Base-by-base conservation (phyloP, 2,797 vertebrate genomes). In the Pitangus sulphuratus region DNA sequence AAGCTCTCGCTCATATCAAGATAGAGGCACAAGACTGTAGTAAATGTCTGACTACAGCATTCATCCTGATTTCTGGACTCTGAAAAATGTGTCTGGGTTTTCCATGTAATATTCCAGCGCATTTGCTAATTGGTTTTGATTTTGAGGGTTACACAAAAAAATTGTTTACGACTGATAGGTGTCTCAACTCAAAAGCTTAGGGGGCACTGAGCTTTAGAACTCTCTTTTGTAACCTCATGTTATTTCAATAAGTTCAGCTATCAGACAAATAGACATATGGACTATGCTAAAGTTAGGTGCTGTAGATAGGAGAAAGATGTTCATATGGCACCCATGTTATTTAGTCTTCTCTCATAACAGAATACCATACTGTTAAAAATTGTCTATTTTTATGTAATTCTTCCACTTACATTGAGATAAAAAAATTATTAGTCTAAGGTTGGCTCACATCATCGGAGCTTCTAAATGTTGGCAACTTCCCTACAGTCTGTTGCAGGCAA, bases 381-480 rank as follows among this genome's bases (percentile, higher is more conserved):
- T 94, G 96, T 98, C 98, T 98, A 98, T 98, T 98, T 98, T 98
- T 98, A 97, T 97, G 98, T 97, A 97, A 96, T 98, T 98, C 98
- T 98, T 98, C 98, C 98, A 98, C 98, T 98, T 98, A 98, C 97
- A 98, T 97, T 98, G 98, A 98, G 98, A 98, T 98, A 98, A 98
- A 98, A 96, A 98, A 98, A 98, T 98, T 98, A 98, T 98, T 98
- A 98, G 97, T 97, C 97, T 98, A 96, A 97, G 98, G 98, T 98
- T 98, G 98, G 98, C 98, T 98, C 98, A 69, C 97, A 97, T 97
- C 97, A 97, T 97, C 97, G 97, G 97, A 98, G 97, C 96, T 98
- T 98, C 96, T 94, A 97, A 98, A 98, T 98, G 97, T 97, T 98
- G 98, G 98, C 98, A 98, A 97, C 66, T 90, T 83, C 97, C 87